These are phyloP conservation scores for Micrastur ruficollis DNA, from an alignment of 2,797 vertebrate species.

Conservation along the genomic window DNA sequence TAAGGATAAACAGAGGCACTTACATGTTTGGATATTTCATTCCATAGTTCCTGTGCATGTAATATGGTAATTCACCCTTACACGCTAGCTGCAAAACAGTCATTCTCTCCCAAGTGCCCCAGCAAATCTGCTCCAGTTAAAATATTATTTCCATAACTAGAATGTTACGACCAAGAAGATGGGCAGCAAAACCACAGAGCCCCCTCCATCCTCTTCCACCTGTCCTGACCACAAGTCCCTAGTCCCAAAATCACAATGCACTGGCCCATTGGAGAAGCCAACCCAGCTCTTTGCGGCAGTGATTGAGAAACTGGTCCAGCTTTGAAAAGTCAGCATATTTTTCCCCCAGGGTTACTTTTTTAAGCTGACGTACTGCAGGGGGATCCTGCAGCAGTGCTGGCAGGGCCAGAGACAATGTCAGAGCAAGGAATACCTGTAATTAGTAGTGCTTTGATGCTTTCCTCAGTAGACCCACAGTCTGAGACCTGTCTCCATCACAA, in stretches of 20 bases:
- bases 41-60: neutral
- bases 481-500: neutral
- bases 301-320: neutral
- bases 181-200: neutral
- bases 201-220: neutral
- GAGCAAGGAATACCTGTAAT: neutral
- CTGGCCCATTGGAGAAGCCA: rapidly evolving
- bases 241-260: neutral
- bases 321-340: neutral
- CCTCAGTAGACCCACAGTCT: neutral
- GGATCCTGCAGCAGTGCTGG: neutral
- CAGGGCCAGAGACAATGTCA: neutral
- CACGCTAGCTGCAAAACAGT: neutral
- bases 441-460: neutral
- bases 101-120: neutral
- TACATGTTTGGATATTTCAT: neutral
- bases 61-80: neutral
- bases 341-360: neutral
- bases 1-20: neutral
- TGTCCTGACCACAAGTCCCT: neutral
- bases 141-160: neutral
- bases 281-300: neutral
- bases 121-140: neutral
- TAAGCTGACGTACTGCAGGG: neutral
- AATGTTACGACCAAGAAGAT: neutral